These are phyloP conservation scores for Tetanocera ferruginea DNA, from an alignment of 2,888 invertebrate genomes.

Conservation along the genomic window DNA sequence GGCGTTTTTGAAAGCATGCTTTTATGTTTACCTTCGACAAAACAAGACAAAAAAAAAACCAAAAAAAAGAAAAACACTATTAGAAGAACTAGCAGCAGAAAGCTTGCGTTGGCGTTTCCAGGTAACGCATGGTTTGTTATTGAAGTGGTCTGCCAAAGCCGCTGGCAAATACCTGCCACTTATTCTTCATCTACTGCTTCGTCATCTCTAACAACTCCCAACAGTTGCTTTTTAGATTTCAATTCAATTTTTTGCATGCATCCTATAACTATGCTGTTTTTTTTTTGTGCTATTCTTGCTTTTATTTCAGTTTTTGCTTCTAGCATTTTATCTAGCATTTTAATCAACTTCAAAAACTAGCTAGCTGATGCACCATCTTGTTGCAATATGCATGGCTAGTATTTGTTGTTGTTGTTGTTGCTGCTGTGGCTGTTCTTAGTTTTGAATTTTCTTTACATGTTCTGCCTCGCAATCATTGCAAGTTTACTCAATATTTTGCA, in stretches of 20 bases:
- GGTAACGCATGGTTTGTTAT: slow-evolving; percentile 2
- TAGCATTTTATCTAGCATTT: neutral
- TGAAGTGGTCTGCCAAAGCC: neutral
- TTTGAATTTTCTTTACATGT: too few relatives aligned
- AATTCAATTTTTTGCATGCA: neutral
- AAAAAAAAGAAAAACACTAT: neutral
- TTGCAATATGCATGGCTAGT: neutral
- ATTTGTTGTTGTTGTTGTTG: neutral
- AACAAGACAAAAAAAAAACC: neutral
- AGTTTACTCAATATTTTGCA: too few relatives aligned
- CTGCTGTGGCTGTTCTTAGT: too few relatives aligned
- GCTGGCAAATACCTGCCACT: neutral
- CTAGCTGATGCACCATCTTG: neutral
- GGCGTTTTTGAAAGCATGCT: neutral
- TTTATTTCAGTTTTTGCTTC: neutral
- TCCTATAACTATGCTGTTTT: neutral
- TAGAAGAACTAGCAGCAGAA: neutral
- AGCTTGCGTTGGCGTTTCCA: neutral
- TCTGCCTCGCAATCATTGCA: too few relatives aligned
- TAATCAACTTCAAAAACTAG: slow-evolving; percentile 9
- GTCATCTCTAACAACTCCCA: too few relatives aligned
- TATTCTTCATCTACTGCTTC: neutral
- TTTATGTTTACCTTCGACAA: neutral
- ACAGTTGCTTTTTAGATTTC: neutral
- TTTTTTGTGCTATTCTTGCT: neutral